These are phyloP conservation scores for Diuraphis noxia DNA, from an alignment of 1,140 invertebrate species.

Conservation along the genomic window DNA sequence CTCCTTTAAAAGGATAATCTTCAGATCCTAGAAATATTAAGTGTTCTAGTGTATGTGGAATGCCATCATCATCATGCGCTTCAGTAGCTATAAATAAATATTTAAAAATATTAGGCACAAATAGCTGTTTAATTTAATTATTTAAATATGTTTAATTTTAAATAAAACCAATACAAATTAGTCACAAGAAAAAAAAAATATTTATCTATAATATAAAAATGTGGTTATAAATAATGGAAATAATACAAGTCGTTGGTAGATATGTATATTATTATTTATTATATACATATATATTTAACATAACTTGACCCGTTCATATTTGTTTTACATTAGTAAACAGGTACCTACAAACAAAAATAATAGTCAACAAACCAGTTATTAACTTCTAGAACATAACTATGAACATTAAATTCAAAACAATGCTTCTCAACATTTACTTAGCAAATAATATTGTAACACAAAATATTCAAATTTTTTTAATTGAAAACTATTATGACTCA, in stretches of 20 bases:
- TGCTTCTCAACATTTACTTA: background rate
- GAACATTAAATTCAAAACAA: background rate
- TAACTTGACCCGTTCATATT: too few relatives aligned
- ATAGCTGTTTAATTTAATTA: background rate
- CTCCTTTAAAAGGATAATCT: slow-evolving; percentile 86
- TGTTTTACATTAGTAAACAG: too few relatives aligned
- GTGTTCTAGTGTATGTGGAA: slow-evolving; percentile 92
- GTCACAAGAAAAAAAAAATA: background rate
- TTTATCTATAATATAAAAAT: background rate
- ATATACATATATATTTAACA: background rate
- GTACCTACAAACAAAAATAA: too few relatives aligned
- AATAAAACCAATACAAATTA: background rate
- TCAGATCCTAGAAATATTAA: slow-evolving; percentile 89
- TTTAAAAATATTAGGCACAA: slow-evolving; percentile 54
- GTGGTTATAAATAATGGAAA: background rate
- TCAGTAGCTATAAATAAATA: slow-evolving; percentile 74
- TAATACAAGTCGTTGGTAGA: background rate
- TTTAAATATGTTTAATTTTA: background rate
- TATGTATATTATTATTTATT: background rate
- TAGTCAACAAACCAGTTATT: too few relatives aligned
- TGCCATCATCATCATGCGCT: slow-evolving; percentile 86
- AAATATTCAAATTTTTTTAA: too few relatives aligned
- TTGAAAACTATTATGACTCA: too few relatives aligned
- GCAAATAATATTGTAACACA: background rate
- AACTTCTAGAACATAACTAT: background rate